Evolutionary conservation across 1,140 invertebrate species (phyloP), one percentile per base, ranked within the genome.

Genomic region (Ooceraea biroi): DNA sequence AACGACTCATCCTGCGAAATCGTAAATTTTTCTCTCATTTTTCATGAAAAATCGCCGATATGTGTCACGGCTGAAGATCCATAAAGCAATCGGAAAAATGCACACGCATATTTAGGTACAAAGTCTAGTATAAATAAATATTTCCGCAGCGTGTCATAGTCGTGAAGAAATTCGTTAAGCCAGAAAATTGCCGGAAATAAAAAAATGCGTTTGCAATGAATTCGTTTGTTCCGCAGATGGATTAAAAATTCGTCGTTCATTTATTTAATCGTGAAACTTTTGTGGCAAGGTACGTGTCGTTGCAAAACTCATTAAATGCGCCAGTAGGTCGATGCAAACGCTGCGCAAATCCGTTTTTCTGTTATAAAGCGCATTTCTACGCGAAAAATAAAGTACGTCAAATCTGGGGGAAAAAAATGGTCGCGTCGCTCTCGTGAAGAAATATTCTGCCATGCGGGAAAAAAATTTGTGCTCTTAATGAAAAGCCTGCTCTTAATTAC

Each of bases 271-370:
- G 12, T 63, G 22, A 11, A 52, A 78, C 5, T 78, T 55, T 25
- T 12, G 57, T 10, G 14, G 19, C 55, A 27, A 46, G 44, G 10
- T 17, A 4, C 12, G 22, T 22, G 14, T 19, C 5, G 22, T 48
- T 41, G 55, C 22, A 22, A 76, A 76, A 76, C 27, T 76, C 25
- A 46, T 61, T 76, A 76, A 76, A 12, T 27, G 17, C 2, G 41
- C 5, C n/a, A 17, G 44, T 48, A 36, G 25, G 46, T 74, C 30
- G 17, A 63, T 3, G 25, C 25, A 63, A 76, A 76, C 41, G 19
- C 2, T 22, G 22, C 11, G 30, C n/a, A 50, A 55, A 57, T 58
- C 7, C 14, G 0, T 55, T 66, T 66, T 0, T 55, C 10, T 48
- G n/a, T n/a, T n/a, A n/a, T n/a, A n/a, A n/a, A n/a, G n/a, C n/a